phyloP scores from a whole-genome alignment of 2,888 invertebrate species.

The Hypomecis punctinalis region DNA sequence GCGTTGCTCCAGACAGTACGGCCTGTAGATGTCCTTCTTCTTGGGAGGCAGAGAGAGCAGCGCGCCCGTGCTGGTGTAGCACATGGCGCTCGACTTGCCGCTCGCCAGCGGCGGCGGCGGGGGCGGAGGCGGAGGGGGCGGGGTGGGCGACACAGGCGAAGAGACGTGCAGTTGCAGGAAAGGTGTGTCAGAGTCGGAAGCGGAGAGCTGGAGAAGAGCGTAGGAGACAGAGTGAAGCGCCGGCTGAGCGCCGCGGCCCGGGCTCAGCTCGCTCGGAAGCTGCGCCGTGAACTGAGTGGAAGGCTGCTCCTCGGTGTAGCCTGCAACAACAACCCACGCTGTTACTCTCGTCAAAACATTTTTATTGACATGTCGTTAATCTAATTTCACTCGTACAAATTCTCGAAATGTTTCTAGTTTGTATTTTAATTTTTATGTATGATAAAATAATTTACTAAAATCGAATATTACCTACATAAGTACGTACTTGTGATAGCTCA shows the following conservation, averaged over 20 bases:
- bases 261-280: constrained; percentile 89
- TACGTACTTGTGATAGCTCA: no score
- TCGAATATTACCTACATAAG: no score
- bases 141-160: constrained; percentile 76
- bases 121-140: constrained; percentile 7
- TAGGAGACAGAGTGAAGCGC: constrained; percentile 77
- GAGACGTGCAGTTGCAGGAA: constrained; percentile 79
- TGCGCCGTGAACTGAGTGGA: constrained; percentile 91
- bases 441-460: no score
- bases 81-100: constrained; percentile 92
- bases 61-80: constrained; percentile 94
- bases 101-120: constrained; percentile 78
- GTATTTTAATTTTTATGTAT: no score
- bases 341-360: not conserved
- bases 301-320: constrained; percentile 91
- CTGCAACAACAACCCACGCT: constrained; percentile 68
- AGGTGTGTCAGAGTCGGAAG: constrained; percentile 73
- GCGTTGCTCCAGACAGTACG: constrained; percentile 92
- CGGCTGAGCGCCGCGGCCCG: constrained; percentile 79
- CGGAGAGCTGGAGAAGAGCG: constrained; percentile 79
- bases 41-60: constrained; percentile 93
- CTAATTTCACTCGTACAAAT: no score
- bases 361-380: no score
- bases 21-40: constrained; percentile 96
- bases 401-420: no score